phyloP scores from a whole-genome alignment of 2,113 vertebrate genomes.

The Prunella himalayana region DNA sequence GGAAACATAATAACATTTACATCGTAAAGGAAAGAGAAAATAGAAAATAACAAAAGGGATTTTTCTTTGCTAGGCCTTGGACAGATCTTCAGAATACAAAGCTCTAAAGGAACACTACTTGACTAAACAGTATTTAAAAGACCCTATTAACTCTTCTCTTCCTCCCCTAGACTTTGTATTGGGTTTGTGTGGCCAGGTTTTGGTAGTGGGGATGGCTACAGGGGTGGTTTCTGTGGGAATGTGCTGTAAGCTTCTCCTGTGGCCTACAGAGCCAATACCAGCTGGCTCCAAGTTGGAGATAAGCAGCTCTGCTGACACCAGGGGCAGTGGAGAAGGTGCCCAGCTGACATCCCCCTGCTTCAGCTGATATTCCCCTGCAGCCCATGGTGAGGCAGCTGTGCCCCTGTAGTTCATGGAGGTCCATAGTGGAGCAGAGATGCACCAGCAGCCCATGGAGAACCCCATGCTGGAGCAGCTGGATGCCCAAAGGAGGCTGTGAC shows the following conservation, averaged over 20 bases:
- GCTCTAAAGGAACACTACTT: not conserved
- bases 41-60: not conserved
- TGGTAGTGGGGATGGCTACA: not conserved
- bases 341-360: not conserved
- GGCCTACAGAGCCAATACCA: not conserved
- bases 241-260: not conserved
- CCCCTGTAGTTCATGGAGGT: not conserved
- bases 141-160: not conserved
- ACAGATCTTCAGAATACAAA: not conserved
- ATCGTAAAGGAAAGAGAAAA: not conserved
- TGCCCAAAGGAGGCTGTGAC: not conserved
- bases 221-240: not conserved
- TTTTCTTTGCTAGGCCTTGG: not conserved
- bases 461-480: not conserved
- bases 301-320: not conserved
- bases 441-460: not conserved
- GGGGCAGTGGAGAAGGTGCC: no score
- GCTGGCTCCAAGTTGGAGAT: not conserved
- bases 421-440: not conserved
- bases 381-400: not conserved
- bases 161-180: not conserved
- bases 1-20: not conserved
- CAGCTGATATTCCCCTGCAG: not conserved
- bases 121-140: not conserved
- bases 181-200: not conserved